phyloP scores from a whole-genome alignment of 1,140 invertebrate genomes.

The Nephila pilipes region DNA sequence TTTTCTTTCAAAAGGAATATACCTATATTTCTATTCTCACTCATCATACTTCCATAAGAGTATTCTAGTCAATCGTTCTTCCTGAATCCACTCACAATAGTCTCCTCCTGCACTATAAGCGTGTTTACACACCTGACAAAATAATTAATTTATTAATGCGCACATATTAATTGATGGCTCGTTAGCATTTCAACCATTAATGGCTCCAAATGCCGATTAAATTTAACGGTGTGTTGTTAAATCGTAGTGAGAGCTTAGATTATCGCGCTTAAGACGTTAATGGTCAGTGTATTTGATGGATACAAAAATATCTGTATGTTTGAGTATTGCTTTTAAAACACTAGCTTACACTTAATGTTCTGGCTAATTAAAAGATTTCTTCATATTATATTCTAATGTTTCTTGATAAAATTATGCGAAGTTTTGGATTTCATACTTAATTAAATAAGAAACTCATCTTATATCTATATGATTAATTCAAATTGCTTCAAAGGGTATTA shows the following conservation, averaged over 20 bases:
- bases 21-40: too few species aligned
- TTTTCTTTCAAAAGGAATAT: too few species aligned
- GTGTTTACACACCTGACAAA: background rate
- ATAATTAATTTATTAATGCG: conserved; percentile 44
- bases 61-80: too few species aligned
- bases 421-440: too few species aligned
- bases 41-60: too few species aligned
- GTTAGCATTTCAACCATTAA: background rate
- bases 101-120: background rate
- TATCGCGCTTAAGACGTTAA: background rate
- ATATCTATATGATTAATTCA: too few species aligned
- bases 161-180: conserved; percentile 36
- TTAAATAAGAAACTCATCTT: too few species aligned
- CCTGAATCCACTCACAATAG: too few species aligned
- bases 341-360: background rate
- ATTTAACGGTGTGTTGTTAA: background rate
- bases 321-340: background rate
- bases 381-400: too few species aligned
- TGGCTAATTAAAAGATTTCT: background rate
- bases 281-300: background rate
- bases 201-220: background rate
- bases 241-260: background rate
- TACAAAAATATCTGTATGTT: background rate
- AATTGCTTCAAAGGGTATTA: too few species aligned
- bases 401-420: too few species aligned